Base-by-base conservation (phyloP, 2,888 invertebrate genomes). In the Hartigia nigra region DNA sequence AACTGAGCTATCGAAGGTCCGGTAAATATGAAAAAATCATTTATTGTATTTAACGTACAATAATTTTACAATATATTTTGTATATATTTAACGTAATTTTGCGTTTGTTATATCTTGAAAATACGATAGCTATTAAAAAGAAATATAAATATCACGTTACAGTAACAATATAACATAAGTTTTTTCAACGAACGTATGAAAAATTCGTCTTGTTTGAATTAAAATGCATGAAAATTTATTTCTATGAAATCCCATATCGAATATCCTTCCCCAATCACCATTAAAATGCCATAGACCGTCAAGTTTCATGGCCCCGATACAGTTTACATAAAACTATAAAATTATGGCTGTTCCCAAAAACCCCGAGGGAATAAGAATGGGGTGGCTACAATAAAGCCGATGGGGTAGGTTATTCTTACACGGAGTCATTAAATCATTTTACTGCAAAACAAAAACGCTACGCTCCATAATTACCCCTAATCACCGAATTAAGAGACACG, bases 251-350 rank as follows among this genome's bases (percentile, higher is more conserved):
- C 84, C 83, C 82, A 84, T 85, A 85, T 84, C 81, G 83, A 82
- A 82, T 78, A 85, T 80, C 84, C 82, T 85, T 88, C 86, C 86
- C 89, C 91, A 91, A 91, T 91, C 91, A 90, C 90, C 90, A 91
- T 91, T 89, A 91, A 91, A 89, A 86, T 83, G 80, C 86, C 86
- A 82, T 86, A 84, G 83, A 81, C 81, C 78, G 77, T 80, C 82
- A 80, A 81, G 81, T 84, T 86, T 88, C 88, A 86, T 88, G 85
- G 86, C 83, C 88, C 82, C 88, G 88, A 90, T 90, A 90, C 88
- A 91, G 90, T 91, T 91, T 90, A 90, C 91, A 91, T 91, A 91
- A 91, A 90, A 91, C 90, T 90, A 90, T 91, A 90, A 91, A 90
- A 89, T 91, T 90, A 89, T 89, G 86, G 85, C 84, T 75, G 75